These are phyloP conservation scores for Brachionus calyciflorus DNA, from an alignment of 1,140 invertebrate genomes.

Conservation along the genomic window DNA sequence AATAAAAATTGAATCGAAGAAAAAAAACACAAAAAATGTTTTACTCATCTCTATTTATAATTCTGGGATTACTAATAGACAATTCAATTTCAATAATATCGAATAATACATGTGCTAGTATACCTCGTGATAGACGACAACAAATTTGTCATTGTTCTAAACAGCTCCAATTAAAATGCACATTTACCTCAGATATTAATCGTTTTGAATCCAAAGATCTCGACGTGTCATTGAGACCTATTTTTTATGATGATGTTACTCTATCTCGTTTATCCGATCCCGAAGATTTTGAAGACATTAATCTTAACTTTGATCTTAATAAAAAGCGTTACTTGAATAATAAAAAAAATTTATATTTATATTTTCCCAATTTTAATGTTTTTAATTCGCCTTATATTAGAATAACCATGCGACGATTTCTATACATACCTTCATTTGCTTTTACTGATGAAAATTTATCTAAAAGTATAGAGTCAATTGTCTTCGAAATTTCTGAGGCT, in stretches of 20 bases:
- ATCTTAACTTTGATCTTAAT: constrained; percentile 28
- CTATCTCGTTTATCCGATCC: background rate
- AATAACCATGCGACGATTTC: background rate
- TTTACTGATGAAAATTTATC: background rate
- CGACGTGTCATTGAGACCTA: background rate
- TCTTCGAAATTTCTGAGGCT: constrained; percentile 3
- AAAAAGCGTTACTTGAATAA: constrained; percentile 4
- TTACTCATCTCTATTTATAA: background rate
- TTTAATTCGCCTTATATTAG: constrained; percentile 19
- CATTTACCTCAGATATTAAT: background rate
- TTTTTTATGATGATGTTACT: constrained; percentile 26
- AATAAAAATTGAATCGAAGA: background rate
- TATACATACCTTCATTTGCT: constrained; percentile 8
- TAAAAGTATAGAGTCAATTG: constrained; percentile 6
- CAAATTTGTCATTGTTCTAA: constrained; percentile 10
- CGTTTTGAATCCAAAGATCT: constrained; percentile 18
- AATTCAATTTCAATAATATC: background rate
- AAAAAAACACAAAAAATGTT: background rate
- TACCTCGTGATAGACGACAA: constrained; percentile 20
- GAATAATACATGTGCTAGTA: constrained; percentile 26
- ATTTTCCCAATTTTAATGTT: constrained; percentile 38
- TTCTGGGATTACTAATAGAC: background rate
- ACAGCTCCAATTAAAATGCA: constrained; percentile 21
- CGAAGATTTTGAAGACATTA: constrained; percentile 8
- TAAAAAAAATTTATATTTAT: constrained; percentile 10